Conservation (phyloP, 1,140 invertebrate species). For the Thaumetopoea pityocampa region DNA sequence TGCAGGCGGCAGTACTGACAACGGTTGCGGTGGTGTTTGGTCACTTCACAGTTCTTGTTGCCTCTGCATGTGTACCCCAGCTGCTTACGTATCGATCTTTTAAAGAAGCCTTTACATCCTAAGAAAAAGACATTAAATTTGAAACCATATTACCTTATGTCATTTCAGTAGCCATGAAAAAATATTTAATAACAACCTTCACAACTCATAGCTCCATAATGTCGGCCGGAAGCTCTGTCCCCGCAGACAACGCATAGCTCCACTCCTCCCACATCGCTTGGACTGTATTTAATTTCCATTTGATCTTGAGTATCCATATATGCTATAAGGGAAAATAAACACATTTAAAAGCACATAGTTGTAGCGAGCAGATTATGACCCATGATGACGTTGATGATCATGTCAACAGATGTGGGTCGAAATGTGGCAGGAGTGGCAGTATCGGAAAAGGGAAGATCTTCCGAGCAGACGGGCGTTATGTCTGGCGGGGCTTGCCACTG, state of each 20-base stretch:
- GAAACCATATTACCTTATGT: too few relatives aligned
- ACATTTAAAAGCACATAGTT: not conserved
- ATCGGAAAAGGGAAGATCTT: too few relatives aligned
- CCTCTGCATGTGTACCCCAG: conserved; percentile 97
- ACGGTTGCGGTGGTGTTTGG: conserved; percentile 96
- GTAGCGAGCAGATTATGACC: too few relatives aligned
- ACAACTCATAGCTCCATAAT: conserved; percentile 96
- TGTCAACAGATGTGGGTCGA: too few relatives aligned
- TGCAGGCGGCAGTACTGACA: conserved; percentile 98
- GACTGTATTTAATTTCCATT: conserved; percentile 58
- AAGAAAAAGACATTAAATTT: conserved; percentile 3
- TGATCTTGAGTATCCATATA: conserved; percentile 54
- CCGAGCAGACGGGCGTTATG: too few relatives aligned
- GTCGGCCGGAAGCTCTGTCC: conserved; percentile 93
- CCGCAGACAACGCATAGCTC: conserved; percentile 96
- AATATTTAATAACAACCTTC: conserved; percentile 77
- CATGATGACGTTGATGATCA: too few relatives aligned
- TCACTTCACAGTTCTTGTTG: conserved; percentile 96
- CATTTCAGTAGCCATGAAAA: not conserved
- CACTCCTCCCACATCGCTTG: conserved; percentile 71
- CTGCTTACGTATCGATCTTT: conserved; percentile 94
- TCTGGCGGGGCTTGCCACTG: too few relatives aligned
- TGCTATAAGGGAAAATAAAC: conserved; percentile 9
- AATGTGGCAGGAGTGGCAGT: too few relatives aligned
- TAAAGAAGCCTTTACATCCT: conserved; percentile 95